Conservation (phyloP, 2,888 invertebrate genomes). For the Resseliella maxima region DNA sequence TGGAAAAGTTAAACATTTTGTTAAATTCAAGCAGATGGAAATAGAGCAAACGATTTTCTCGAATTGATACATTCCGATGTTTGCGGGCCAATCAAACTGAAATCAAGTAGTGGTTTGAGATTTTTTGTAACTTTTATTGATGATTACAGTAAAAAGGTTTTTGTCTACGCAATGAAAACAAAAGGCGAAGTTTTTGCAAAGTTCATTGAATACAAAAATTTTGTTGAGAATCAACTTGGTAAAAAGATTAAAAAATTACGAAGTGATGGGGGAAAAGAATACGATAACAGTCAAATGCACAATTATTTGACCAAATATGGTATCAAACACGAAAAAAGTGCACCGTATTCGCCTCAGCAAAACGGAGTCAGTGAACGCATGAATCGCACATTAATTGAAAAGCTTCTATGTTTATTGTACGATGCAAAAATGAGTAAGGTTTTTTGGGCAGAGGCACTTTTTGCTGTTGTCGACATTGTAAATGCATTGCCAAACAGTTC, state of each 20-base stretch:
- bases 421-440: slow-evolving; percentile 58
- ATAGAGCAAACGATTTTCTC: not conserved
- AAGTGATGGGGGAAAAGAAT: not conserved
- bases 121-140: not conserved
- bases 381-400: slow-evolving; percentile 32
- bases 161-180: no score
- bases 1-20: not conserved
- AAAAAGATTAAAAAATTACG: not conserved
- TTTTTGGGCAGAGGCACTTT: slow-evolving; percentile 64
- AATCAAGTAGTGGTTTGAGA: not conserved
- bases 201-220: not conserved
- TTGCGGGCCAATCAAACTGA: not conserved
- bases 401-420: slow-evolving; percentile 49
- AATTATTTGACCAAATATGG: not conserved
- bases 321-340: not conserved
- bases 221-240: not conserved
- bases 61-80: not conserved
- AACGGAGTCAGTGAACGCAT: not conserved
- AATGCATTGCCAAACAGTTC: slow-evolving; percentile 61
- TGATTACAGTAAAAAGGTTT: not conserved
- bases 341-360: slow-evolving; percentile 25
- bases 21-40: not conserved
- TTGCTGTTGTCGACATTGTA: slow-evolving; percentile 62
- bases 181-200: not conserved
- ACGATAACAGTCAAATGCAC: not conserved